Conservation (phyloP, 2,888 invertebrate species). For the Drosophila mercatorum region DNA sequence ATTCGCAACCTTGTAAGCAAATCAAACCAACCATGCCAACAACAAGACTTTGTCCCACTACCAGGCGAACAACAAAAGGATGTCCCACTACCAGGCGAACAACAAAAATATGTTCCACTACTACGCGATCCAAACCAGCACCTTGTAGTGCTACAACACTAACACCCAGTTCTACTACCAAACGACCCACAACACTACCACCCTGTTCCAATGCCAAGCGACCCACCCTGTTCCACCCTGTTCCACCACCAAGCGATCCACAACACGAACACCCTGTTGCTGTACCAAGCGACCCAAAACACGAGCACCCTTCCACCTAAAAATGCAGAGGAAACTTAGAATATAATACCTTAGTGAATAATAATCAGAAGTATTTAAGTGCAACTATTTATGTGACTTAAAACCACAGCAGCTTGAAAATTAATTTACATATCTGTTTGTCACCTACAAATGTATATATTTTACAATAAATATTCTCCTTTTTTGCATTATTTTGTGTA, state of each 20-base stretch:
- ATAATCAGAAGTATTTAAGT: too few species aligned
- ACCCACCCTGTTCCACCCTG: background rate
- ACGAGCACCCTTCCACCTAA: too few species aligned
- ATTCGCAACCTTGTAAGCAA: background rate
- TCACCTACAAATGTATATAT: too few species aligned
- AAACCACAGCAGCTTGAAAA: too few species aligned
- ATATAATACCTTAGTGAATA: too few species aligned
- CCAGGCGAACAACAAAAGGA: background rate
- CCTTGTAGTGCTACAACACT: background rate
- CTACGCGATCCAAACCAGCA: background rate
- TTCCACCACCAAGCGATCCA: background rate
- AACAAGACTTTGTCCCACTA: background rate
- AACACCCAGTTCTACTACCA: background rate
- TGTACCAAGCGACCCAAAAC: too few species aligned
- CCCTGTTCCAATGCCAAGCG: background rate
- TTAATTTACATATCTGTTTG: too few species aligned
- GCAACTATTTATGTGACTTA: too few species aligned
- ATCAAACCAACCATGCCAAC: background rate
- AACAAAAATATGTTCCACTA: background rate
- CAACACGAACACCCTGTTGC: too few species aligned
- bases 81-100: background rate
- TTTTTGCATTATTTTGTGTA: too few species aligned
- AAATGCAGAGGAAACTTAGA: too few species aligned
- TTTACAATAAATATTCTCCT: too few species aligned
- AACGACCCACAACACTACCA: background rate